Conservation (phyloP, 2,888 invertebrate species). For the Erpobdella octoculata region DNA sequence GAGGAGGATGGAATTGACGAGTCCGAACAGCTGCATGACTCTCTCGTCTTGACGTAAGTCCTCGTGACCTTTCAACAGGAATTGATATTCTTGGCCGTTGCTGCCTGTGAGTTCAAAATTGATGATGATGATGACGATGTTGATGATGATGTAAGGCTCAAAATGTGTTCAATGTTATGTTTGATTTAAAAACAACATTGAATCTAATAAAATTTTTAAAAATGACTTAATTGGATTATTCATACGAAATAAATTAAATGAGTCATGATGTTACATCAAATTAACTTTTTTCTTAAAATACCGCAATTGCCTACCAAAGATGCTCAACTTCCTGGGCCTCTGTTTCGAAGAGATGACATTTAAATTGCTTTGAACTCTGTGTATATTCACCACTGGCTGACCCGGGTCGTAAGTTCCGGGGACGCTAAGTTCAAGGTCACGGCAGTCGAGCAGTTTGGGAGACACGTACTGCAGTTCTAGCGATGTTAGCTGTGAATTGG, state of each 20-base stretch:
- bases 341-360: conserved; percentile 86
- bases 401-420: conserved; percentile 95
- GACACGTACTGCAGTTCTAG: conserved; percentile 77
- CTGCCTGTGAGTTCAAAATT: conserved; percentile 75
- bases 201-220: neutral
- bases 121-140: neutral
- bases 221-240: neutral
- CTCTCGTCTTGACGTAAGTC: conserved; percentile 96
- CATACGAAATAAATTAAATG: neutral
- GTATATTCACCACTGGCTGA: conserved; percentile 67
- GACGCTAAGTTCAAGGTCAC: conserved; percentile 88
- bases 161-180: no score
- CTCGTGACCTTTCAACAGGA: conserved; percentile 95
- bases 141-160: conserved; percentile 7
- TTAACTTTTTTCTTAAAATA: no score
- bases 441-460: conserved; percentile 76
- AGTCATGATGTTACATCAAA: no score
- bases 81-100: conserved; percentile 96
- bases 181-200: neutral
- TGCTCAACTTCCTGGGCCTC: conserved; percentile 84
- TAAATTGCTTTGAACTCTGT: conserved; percentile 78
- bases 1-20: conserved; percentile 87
- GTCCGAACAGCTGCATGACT: conserved; percentile 92
- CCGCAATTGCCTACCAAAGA: conserved; percentile 58
- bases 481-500: conserved; percentile 51